Base-by-base conservation (phyloP, 2,113 vertebrate species). In the Clupea harengus region DNA sequence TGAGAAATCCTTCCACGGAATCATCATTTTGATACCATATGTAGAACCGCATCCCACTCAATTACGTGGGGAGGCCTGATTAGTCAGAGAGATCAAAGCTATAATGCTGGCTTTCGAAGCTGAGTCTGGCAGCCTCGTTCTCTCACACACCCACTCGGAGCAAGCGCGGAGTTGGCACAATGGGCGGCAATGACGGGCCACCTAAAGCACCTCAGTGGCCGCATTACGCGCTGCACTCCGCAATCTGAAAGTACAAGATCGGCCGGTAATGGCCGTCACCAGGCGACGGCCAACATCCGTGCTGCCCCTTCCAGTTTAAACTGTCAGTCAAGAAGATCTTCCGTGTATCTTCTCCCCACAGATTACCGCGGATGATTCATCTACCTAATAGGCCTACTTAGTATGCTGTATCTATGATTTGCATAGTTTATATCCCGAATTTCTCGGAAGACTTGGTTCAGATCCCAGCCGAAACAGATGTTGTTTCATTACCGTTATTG, bases 21-120 rank as follows among this genome's bases (percentile, higher is more conserved):
- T 86, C 86, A 86, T 80, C 50, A 22, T n/a, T 32, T 87, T 78
- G 13, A 39, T 78, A 32, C 64, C 78, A 86, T 81, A 46, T 86
- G 72, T 83, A 84, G 25, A 78, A 17, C 72, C 28, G 15, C 72
- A 44, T 39, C 72, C 72, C 72, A 78, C 72, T 78, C 72, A 78
- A 17, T 32, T 39, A 78, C 28, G 72, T 39, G 28, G 28, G 72
- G 72, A 78, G 72, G 72, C 72, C 5, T 78, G 72, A 78, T 78
- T 78, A 78, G 72, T 78, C 72, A 78, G 72, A 78, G 72, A 78
- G 72, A 78, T 78, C 72, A 78, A 78, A 78, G 72, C 32, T 39
- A 78, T 78, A 78, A 44, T 78, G 72, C 32, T 78, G 72, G 72
- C 72, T 32, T 44, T 78, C 72, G 72, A 17, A 11, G 11, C 72